Conservation (phyloP, 2,113 vertebrate species). For the Colossoma macropomum region DNA sequence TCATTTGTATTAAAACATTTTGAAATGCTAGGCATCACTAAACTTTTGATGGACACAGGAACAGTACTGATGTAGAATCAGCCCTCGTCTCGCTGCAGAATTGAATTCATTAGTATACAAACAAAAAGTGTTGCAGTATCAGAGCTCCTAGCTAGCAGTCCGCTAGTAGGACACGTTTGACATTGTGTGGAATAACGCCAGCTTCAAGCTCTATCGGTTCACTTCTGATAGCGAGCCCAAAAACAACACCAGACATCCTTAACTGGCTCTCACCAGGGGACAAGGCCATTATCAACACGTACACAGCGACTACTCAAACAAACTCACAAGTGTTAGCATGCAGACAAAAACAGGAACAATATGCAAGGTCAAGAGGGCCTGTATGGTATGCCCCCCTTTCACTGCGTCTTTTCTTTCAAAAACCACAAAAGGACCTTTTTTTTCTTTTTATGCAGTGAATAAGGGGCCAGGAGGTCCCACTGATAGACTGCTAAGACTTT, state of each 20-base stretch:
- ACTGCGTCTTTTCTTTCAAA: not conserved
- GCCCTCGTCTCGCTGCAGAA: not conserved
- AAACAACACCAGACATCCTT: not conserved
- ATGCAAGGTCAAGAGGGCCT: not conserved
- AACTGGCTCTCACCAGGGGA: not conserved
- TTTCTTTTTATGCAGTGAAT: not conserved
- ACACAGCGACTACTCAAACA: not conserved
- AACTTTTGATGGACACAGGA: no score
- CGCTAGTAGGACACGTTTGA: not conserved
- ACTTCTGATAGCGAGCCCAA: not conserved
- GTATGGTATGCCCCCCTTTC: not conserved
- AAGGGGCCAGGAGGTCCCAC: not conserved
- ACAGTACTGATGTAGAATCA: no score
- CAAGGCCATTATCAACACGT: not conserved
- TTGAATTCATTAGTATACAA: not conserved
- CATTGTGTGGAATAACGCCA: not conserved
- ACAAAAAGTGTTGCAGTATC: not conserved
- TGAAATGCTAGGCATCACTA: no score
- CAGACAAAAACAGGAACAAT: slow-evolving; percentile 36
- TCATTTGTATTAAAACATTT: no score
- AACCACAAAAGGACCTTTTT: not conserved
- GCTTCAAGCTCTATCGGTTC: not conserved
- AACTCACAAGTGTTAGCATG: not conserved
- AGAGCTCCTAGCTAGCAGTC: not conserved
- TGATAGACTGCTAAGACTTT: not conserved